Evolutionary conservation across 37 sponge, comb jelly and placozoan genomes (phyloP).

Genomic region (Spongilla lacustris): DNA sequence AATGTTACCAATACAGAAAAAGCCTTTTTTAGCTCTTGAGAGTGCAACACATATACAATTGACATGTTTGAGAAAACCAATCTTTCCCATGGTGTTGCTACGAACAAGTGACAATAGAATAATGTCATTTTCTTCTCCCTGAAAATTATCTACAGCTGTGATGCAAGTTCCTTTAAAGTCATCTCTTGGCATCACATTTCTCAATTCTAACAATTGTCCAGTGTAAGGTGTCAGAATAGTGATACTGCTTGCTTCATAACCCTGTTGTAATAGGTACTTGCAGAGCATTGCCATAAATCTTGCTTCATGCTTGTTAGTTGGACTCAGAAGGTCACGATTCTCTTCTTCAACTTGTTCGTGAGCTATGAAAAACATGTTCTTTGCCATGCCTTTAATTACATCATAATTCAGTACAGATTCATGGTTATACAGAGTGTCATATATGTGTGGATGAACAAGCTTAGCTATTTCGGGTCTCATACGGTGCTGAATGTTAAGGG

Average conservation of each 20-base stretch:
- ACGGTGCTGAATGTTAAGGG: conserved; percentile 83
- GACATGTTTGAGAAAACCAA: conserved; percentile 83
- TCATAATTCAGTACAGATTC: conserved; percentile 55
- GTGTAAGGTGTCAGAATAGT: conserved; percentile 87
- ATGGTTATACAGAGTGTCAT: conserved; percentile 57
- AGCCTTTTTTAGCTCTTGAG: conserved; percentile 91
- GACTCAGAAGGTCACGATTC: conserved; percentile 49
- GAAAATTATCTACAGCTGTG: conserved; percentile 86
- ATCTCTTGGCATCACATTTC: conserved; percentile 32
- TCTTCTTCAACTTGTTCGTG: conserved; percentile 49
- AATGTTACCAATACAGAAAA: conserved; percentile 93
- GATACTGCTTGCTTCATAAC: conserved; percentile 65
- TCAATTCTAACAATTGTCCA: conserved; percentile 79
- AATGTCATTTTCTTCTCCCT: conserved; percentile 98
- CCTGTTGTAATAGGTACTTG: conserved; percentile 72
- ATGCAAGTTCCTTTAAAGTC: conserved; percentile 65
- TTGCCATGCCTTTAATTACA: conserved; percentile 53
- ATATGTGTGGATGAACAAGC: conserved; percentile 73
- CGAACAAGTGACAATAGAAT: conserved; percentile 88
- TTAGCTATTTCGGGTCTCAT: conserved; percentile 90
- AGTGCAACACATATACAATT: conserved; percentile 94
- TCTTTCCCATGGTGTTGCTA: conserved; percentile 56
- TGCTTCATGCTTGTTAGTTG: conserved; percentile 81
- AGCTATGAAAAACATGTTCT: conserved; percentile 70
- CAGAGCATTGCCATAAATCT: conserved; percentile 66